Conservation (phyloP, 2,888 invertebrate species). For the Amblyjoppa proteus region DNA sequence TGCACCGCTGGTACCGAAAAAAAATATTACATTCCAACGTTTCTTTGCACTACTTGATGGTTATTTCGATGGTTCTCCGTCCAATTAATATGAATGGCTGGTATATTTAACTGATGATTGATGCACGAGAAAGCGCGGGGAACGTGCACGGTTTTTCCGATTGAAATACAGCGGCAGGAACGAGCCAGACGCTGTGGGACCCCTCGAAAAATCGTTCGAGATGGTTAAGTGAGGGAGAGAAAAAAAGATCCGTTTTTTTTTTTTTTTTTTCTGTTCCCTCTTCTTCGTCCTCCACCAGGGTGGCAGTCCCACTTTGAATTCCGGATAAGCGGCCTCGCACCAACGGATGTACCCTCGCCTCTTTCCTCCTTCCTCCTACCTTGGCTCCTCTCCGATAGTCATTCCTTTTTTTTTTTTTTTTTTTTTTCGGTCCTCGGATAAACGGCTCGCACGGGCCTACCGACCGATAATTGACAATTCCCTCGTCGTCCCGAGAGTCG, state of each 20-base stretch:
- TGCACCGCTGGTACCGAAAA: background rate
- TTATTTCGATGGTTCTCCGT: slow-evolving; percentile 16
- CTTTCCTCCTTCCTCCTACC: slow-evolving; percentile 45
- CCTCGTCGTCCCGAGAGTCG: slow-evolving; percentile 44
- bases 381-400: slow-evolving; percentile 11
- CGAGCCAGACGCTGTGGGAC: slow-evolving; percentile 22
- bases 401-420: slow-evolving; percentile 46
- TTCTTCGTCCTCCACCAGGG: slow-evolving; percentile 43
- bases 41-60: slow-evolving; percentile 3
- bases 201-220: slow-evolving; percentile 40
- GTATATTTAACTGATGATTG: slow-evolving; percentile 31
- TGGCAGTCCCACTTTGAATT: slow-evolving; percentile 73
- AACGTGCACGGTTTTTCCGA: slow-evolving; percentile 62
- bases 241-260: slow-evolving; percentile 24
- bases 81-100: slow-evolving; percentile 30
- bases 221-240: slow-evolving; percentile 11
- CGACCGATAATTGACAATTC: slow-evolving; percentile 65
- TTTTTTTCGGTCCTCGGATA: slow-evolving; percentile 53
- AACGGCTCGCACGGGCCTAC: slow-evolving; percentile 55
- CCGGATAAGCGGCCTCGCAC: slow-evolving; percentile 71
- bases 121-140: slow-evolving; percentile 52
- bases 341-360: slow-evolving; percentile 72
- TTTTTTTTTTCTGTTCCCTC: background rate
- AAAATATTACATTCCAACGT: background rate
- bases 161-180: slow-evolving; percentile 15